phyloP scores from a whole-genome alignment of 2,113 vertebrate species.

The Lepus americanus region DNA sequence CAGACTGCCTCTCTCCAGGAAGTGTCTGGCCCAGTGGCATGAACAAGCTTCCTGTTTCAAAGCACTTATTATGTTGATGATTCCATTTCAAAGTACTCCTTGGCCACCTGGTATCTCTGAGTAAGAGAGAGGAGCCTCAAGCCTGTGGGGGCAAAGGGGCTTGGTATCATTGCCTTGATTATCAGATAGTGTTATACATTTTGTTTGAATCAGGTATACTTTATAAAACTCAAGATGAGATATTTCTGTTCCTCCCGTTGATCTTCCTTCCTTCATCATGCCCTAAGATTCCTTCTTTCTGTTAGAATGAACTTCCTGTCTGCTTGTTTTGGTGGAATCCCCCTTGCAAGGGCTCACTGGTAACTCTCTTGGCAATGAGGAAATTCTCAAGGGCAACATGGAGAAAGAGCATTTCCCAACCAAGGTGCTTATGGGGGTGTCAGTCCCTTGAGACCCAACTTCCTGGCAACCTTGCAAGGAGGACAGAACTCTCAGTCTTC shows the following conservation, averaged over 20 bases:
- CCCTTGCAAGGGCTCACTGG: background rate
- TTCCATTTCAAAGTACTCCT: background rate
- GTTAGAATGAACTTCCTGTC: too few relatives aligned
- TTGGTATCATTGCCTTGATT: background rate
- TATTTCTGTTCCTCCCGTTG: too few relatives aligned
- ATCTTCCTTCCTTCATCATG: too few relatives aligned
- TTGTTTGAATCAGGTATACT: too few relatives aligned
- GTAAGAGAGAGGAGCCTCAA: background rate
- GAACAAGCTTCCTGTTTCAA: background rate
- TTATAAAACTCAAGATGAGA: too few relatives aligned
- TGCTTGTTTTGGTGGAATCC: background rate
- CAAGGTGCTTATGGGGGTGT: background rate
- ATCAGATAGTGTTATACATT: too few relatives aligned
- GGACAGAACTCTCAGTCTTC: background rate
- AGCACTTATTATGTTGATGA: background rate
- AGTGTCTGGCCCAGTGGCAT: background rate
- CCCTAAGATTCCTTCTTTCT: too few relatives aligned
- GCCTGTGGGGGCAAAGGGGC: background rate
- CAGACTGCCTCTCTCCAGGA: background rate
- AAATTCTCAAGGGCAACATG: background rate
- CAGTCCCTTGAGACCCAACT: background rate
- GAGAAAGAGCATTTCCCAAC: background rate
- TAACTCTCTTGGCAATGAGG: background rate
- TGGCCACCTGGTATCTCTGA: background rate
- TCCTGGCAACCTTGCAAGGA: background rate